Evolutionary conservation across 2,888 invertebrate genomes (phyloP).

Genomic region (Eumacrocentrus americanus): DNA sequence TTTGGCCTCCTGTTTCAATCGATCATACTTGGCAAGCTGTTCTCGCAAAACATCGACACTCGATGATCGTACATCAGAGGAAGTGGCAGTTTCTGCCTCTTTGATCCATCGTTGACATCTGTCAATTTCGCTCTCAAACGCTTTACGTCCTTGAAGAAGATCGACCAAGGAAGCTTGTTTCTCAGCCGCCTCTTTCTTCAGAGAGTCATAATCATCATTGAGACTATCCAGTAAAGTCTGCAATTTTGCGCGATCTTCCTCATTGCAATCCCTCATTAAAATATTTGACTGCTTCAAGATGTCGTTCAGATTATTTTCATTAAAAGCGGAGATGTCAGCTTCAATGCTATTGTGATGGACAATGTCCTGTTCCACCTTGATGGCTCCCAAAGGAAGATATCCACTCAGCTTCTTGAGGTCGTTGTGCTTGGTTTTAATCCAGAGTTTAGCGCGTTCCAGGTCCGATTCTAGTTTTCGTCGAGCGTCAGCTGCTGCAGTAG

Average conservation of each 20-base stretch:
- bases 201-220: constrained; percentile 73
- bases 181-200: constrained; percentile 76
- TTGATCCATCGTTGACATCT: constrained; percentile 88
- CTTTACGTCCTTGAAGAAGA: constrained; percentile 76
- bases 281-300: constrained; percentile 77
- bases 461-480: constrained; percentile 79
- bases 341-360: constrained; percentile 77
- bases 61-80: constrained; percentile 79
- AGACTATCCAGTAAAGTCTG: constrained; percentile 74
- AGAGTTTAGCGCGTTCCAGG: constrained; percentile 78
- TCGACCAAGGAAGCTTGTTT: constrained; percentile 75
- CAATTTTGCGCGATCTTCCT: constrained; percentile 70
- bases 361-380: constrained; percentile 84
- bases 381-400: constrained; percentile 78
- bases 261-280: constrained; percentile 82
- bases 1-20: constrained; percentile 76
- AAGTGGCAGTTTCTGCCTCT: constrained; percentile 86
- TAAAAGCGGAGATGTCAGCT: constrained; percentile 78
- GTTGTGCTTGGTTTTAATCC: constrained; percentile 79
- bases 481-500: constrained; percentile 72
- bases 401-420: constrained; percentile 79
- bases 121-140: constrained; percentile 82
- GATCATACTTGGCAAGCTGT: constrained; percentile 84
- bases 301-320: constrained; percentile 76
- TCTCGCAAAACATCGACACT: constrained; percentile 85